Evolutionary conservation across 1,140 invertebrate genomes (phyloP).

Genomic region (Pachypsylla venusta): DNA sequence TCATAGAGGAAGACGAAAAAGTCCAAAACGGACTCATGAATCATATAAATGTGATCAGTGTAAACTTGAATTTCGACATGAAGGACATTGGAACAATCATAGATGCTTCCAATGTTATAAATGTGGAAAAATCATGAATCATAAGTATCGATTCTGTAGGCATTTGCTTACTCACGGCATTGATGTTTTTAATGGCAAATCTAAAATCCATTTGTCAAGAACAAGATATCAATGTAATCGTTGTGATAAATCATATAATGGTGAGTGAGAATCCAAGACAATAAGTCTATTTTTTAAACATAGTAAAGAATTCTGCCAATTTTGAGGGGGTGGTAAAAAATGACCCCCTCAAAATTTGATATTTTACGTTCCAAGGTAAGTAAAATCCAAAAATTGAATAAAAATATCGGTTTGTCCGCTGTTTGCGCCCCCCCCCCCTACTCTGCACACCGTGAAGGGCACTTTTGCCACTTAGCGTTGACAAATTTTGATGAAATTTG

Average conservation of each 20-base stretch:
- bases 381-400: too few relatives aligned
- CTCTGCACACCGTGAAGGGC: too few relatives aligned
- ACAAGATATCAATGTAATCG: background rate
- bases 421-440: too few relatives aligned
- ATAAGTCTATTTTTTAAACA: too few relatives aligned
- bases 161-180: background rate
- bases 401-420: too few relatives aligned
- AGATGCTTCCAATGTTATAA: background rate
- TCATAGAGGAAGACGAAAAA: too few relatives aligned
- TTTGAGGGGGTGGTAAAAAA: background rate
- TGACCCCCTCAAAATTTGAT: background rate
- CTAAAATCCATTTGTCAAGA: background rate
- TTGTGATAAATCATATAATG: background rate
- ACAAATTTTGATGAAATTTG: too few relatives aligned
- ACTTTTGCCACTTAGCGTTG: too few relatives aligned
- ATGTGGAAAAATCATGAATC: background rate
- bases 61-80: background rate
- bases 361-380: too few relatives aligned
- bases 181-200: background rate
- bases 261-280: too few relatives aligned
- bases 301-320: background rate
- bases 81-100: background rate
- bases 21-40: background rate
- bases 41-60: background rate
- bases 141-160: background rate